These are phyloP conservation scores for Falco columbarius DNA, from an alignment of 2,797 vertebrate genomes.

Conservation along the genomic window DNA sequence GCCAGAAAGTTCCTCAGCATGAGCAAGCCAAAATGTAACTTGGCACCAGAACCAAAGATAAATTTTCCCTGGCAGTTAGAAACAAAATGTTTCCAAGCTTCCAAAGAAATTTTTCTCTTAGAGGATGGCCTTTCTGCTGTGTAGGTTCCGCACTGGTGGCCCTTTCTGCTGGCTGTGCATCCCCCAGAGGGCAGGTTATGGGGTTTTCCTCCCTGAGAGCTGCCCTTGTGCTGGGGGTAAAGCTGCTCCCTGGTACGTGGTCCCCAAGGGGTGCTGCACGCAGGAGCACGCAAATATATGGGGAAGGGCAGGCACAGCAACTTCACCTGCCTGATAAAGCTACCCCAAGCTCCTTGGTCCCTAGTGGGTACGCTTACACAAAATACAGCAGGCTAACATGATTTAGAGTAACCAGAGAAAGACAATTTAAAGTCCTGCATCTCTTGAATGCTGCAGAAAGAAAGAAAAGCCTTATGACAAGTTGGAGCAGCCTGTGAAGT, in stretches of 20 bases:
- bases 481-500: neutral
- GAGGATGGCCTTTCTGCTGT: neutral
- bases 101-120: neutral
- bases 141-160: neutral
- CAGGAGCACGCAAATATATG: accelerated
- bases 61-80: neutral
- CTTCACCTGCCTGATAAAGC: accelerated
- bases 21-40: neutral
- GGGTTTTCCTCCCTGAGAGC: neutral
- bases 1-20: neutral
- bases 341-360: neutral
- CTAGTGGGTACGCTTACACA: neutral
- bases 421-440: neutral
- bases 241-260: neutral
- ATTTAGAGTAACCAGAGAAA: neutral
- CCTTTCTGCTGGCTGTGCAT: neutral
- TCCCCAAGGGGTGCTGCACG: neutral
- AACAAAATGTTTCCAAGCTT: neutral
- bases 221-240: neutral
- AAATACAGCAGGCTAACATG: neutral
- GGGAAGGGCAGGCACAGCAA: neutral
- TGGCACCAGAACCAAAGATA: neutral
- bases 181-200: neutral
- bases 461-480: constrained; percentile 22
- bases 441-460: neutral